Conservation (phyloP, 2,113 vertebrate species). For the Dromas ardeola region DNA sequence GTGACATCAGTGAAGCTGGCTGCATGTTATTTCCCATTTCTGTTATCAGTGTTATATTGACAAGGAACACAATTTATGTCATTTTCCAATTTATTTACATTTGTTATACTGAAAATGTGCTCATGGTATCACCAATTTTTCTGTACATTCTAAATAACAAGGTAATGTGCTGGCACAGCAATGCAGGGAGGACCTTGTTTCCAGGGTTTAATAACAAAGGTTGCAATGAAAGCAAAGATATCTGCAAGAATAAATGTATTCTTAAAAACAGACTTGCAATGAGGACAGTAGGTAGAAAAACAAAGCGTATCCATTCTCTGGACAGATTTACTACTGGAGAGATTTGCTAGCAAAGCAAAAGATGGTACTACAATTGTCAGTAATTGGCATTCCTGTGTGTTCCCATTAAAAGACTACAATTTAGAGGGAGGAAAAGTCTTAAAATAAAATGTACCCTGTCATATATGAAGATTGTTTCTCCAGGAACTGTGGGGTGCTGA, state of each 20-base stretch:
- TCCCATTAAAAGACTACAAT: not conserved
- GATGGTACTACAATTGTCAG: not conserved
- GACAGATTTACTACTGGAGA: not conserved
- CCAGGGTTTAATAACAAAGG: not conserved
- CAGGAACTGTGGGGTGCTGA: not conserved
- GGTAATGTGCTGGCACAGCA: not conserved
- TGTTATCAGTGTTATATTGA: not conserved
- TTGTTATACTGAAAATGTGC: not conserved
- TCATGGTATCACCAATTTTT: not conserved
- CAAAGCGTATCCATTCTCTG: not conserved
- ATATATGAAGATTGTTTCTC: not conserved
- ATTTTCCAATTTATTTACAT: not conserved
- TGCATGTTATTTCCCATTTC: not conserved
- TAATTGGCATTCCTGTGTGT: not conserved
- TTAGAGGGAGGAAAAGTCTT: not conserved
- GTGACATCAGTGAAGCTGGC: not conserved
- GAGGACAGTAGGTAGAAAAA: not conserved
- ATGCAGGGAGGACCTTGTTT: not conserved
- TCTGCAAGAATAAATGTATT: conserved; percentile 15
- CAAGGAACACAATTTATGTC: not conserved
- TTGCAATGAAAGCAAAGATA: conserved; percentile 9
- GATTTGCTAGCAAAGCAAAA: conserved; percentile 22
- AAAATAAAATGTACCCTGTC: not conserved
- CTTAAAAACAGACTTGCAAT: not conserved
- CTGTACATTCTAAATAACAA: not conserved